These are phyloP conservation scores for Timema podura DNA, from an alignment of 2,888 invertebrate species.

Conservation along the genomic window DNA sequence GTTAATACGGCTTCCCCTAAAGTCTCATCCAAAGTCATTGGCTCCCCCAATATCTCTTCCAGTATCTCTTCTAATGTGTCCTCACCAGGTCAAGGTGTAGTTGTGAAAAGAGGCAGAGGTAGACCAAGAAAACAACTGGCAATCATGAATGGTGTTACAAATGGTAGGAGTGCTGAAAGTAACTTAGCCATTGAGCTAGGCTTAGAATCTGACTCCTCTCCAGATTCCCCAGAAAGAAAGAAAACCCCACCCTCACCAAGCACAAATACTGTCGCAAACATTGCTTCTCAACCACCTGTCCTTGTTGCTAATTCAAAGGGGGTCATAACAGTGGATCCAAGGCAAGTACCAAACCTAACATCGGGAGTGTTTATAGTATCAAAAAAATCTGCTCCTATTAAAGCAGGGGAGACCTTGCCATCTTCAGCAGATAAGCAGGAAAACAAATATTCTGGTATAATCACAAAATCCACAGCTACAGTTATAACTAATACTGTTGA, in stretches of 20 bases:
- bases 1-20: too few relatives aligned
- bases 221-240: conserved; percentile 18
- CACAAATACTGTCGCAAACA: not conserved
- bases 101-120: conserved; percentile 23
- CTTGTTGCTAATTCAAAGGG: conserved; percentile 58
- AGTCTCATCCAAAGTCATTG: too few relatives aligned
- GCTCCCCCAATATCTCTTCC: too few relatives aligned
- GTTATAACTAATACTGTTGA: not conserved
- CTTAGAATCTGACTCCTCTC: conserved; percentile 28
- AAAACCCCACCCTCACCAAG: not conserved
- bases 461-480: not conserved
- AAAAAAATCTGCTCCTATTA: conserved; percentile 64
- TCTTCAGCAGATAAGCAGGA: conserved; percentile 8
- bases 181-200: conserved; percentile 26
- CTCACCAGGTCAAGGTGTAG: not conserved
- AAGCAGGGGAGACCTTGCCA: conserved; percentile 49
- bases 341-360: conserved; percentile 61
- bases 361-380: conserved; percentile 73
- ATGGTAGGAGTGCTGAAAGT: conserved; percentile 15
- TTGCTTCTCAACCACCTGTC: conserved; percentile 35
- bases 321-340: conserved; percentile 69
- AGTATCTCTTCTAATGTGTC: too few relatives aligned
- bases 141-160: conserved; percentile 22
- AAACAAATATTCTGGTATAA: not conserved
- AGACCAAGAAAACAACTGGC: conserved; percentile 22